phyloP scores from a whole-genome alignment of 2,888 invertebrate species.

The Arrhopalites spinosus region DNA sequence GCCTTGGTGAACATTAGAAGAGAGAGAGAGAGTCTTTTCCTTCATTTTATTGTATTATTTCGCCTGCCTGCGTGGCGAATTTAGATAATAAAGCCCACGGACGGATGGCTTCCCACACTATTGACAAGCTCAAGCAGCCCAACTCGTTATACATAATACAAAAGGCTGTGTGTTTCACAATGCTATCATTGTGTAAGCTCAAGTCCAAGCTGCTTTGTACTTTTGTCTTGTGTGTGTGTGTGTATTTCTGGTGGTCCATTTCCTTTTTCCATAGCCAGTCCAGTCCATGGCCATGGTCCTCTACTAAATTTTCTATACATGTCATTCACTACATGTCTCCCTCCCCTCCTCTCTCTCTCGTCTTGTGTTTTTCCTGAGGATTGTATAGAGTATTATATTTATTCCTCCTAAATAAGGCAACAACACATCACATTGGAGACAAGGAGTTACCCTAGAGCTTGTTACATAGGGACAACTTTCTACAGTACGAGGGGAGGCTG shows the following conservation, averaged over 20 bases:
- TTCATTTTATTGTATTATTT: conserved; percentile 34
- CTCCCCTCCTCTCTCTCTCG: background rate
- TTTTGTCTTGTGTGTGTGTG: conserved; percentile 17
- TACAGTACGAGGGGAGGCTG: too few relatives aligned
- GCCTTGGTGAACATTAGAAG: conserved; percentile 25
- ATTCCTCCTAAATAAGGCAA: too few relatives aligned
- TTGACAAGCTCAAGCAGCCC: conserved; percentile 14
- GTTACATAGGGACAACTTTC: too few relatives aligned
- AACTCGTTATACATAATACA: conserved; percentile 24
- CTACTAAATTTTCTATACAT: conserved; percentile 10
- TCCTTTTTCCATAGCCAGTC: background rate
- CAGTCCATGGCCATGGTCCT: too few relatives aligned
- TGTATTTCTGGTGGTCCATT: conserved; percentile 10
- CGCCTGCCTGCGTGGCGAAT: conserved; percentile 28
- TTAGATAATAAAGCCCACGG: conserved; percentile 29
- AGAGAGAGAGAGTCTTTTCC: conserved; percentile 9
- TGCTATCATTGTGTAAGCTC: conserved; percentile 25
- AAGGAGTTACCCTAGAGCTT: too few relatives aligned
- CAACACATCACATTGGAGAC: too few relatives aligned
- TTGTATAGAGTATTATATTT: too few relatives aligned
- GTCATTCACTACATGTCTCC: background rate
- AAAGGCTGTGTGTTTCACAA: conserved; percentile 25
- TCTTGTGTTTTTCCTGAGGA: too few relatives aligned
- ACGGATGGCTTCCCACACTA: conserved; percentile 24
- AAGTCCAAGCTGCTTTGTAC: conserved; percentile 30